A percentile compares a stretch with the other conserved stretches of the same genome.
Evolutionary conservation across 2,113 vertebrate genomes (phyloP).

Genomic region (Tragelaphus imberbis): DNA sequence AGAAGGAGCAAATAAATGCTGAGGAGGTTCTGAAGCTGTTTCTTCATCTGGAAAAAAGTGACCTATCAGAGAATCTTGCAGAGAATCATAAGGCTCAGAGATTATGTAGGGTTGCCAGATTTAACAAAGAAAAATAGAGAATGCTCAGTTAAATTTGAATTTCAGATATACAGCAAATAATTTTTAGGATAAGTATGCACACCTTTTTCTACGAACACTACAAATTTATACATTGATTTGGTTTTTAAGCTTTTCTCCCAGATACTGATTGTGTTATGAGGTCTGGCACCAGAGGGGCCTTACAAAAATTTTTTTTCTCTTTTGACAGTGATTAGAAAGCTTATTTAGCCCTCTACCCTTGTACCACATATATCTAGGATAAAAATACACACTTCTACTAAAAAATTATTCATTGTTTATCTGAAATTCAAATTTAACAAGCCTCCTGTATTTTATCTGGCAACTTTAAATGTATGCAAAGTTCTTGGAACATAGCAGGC

Average conservation of each 20-base stretch:
- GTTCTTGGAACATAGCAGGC: conserved; percentile 19
- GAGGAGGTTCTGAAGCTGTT: neutral
- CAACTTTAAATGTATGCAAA: conserved; percentile 23
- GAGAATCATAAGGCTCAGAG: conserved; percentile 6
- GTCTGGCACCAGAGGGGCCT: neutral
- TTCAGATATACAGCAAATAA: conserved; percentile 36
- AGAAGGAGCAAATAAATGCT: neutral
- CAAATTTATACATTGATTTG: conserved; percentile 14
- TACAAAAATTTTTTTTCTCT: neutral
- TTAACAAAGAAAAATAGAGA: conserved; percentile 31
- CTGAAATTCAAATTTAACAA: conserved; percentile 56
- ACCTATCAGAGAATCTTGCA: conserved; percentile 3
- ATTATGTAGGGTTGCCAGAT: neutral
- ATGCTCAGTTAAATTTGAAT: conserved; percentile 37
- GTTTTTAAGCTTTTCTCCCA: conserved; percentile 17
- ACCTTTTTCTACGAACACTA: conserved; percentile 3
- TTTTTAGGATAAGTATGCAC: conserved; percentile 11
- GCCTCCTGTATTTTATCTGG: conserved; percentile 36
- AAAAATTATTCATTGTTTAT: conserved; percentile 24
- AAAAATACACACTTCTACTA: conserved; percentile 33
- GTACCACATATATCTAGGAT: neutral
- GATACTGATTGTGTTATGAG: conserved; percentile 23
- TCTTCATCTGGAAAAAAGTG: conserved; percentile 4
- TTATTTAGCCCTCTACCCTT: conserved; percentile 22
- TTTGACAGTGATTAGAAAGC: conserved; percentile 17